These are phyloP conservation scores for Caenorhabditis uteleia DNA, from an alignment of 2,888 invertebrate species.

Conservation along the genomic window DNA sequence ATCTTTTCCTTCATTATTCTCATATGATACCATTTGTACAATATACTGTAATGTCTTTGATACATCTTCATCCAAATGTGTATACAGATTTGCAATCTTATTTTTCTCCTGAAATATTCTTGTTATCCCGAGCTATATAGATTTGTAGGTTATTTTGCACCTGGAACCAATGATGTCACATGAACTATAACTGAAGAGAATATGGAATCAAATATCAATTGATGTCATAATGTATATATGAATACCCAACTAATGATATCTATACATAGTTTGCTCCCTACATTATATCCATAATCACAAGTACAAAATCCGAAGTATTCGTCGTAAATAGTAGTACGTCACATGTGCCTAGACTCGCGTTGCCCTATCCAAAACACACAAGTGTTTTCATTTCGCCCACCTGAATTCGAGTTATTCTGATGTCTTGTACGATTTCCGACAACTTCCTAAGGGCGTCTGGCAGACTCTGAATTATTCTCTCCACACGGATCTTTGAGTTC, in stretches of 20 bases:
- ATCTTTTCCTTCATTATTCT: constrained; percentile 32
- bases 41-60: constrained; percentile 36
- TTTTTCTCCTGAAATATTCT: constrained; percentile 36
- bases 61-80: constrained; percentile 24
- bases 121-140: too few species aligned
- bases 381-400: constrained; percentile 1
- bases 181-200: too few species aligned
- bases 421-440: constrained; percentile 30
- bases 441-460: constrained; percentile 27
- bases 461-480: constrained; percentile 23
- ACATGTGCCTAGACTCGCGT: not conserved
- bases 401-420: constrained; percentile 30
- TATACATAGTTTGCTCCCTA: too few species aligned
- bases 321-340: too few species aligned
- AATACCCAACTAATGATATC: too few species aligned
- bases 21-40: constrained; percentile 33
- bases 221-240: too few species aligned
- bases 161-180: too few species aligned
- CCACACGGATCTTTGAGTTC: constrained; percentile 24
- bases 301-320: too few species aligned
- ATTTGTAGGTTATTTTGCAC: too few species aligned
- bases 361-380: not conserved
- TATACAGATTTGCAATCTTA: constrained; percentile 23
- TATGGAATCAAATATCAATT: too few species aligned
- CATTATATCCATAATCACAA: too few species aligned